Base-by-base conservation (phyloP, 2,797 vertebrate genomes). In the Adelosebastes latens region DNA sequence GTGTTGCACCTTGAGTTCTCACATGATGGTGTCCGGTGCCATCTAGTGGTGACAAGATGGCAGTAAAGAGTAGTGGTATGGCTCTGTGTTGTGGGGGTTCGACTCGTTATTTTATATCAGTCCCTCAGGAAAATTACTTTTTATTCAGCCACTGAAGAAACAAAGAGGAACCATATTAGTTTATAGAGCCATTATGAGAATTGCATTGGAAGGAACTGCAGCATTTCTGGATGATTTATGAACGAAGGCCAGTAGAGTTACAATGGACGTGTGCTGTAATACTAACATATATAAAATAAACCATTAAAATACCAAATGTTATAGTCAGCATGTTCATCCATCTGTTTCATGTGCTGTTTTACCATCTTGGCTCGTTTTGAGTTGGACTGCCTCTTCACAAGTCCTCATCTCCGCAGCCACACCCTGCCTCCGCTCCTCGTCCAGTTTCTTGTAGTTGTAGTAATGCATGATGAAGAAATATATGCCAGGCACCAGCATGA, bases 381-480 rank as follows among this genome's bases (percentile, higher is more conserved):
- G 81, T 75, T 84, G 49, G 18, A 83, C 84, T 22, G 69, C 72
- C 24, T 88, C 86, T 68, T 94, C 94, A 83, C 86, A 92, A 55
- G 88, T 89, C 75, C 72, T 92, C 82, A 91, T 86, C 61, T 94
- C 83, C 66, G 83, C 72, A 69, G 91, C 86, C 58, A 59, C 16
- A 2, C 27, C 72, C 66, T 80, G 76, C 24, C 63, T 75, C 64
- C 7, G 63, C 90, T 94, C 96, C 72, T 96, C 94, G 8, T 95
- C 94, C 84, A 96, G 93, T 79, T 91, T 92, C 84, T 89, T 94
- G 80, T 97, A 97, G 93, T 97, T 97, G 88, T 93, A 97, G 79
- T 94, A 95, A 91, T 97, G 95, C 96, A 97, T 96, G 87, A 97
- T 85, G 82, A 96, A 96, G 69, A 97, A 95, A 82, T 96, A 98